A percentile compares a stretch with the other conserved stretches of the same genome.
These are phyloP conservation scores for Danio albolineatus DNA, from an alignment of 2,797 vertebrate genomes.

Conservation along the genomic window DNA sequence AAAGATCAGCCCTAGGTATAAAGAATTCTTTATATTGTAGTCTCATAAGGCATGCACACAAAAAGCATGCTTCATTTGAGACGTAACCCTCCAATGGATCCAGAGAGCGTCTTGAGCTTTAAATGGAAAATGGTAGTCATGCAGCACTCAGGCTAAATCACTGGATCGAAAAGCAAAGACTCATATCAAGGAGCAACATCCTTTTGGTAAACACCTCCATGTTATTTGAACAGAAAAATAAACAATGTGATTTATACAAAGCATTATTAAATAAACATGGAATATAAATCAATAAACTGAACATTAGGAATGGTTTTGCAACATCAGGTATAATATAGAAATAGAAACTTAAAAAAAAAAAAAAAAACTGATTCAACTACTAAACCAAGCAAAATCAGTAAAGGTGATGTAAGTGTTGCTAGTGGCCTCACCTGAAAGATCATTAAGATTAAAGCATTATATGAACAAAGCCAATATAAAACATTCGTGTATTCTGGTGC, in stretches of 20 bases:
- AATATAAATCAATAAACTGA: conserved; percentile 65
- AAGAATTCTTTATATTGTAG: conserved; percentile 35
- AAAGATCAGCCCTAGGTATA: conserved; percentile 39
- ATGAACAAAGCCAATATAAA: background rate
- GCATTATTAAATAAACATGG: conserved; percentile 37
- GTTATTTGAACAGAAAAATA: conserved; percentile 5
- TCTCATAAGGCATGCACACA: conserved; percentile 44
- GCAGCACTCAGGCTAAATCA: conserved; percentile 21
- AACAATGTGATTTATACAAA: conserved; percentile 25
- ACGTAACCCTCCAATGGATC: conserved; percentile 12
- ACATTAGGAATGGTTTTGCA: background rate
- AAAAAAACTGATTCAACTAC: background rate
- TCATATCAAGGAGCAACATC: conserved; percentile 30
- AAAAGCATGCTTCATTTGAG: conserved; percentile 41
- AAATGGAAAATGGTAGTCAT: conserved; percentile 32
- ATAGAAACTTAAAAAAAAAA: no score
- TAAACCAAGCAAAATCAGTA: conserved; percentile 2
- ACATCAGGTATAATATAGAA: background rate
- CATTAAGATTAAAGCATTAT: background rate
- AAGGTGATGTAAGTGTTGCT: background rate
- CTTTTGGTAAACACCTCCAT: conserved; percentile 31
- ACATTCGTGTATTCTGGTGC: background rate
- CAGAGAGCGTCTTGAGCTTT: conserved; percentile 39
- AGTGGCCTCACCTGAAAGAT: background rate
- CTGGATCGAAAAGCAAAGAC: conserved; percentile 25